Conservation (phyloP, 35 echinoderm and acorn worm species). For the Amphiura filiformis region DNA sequence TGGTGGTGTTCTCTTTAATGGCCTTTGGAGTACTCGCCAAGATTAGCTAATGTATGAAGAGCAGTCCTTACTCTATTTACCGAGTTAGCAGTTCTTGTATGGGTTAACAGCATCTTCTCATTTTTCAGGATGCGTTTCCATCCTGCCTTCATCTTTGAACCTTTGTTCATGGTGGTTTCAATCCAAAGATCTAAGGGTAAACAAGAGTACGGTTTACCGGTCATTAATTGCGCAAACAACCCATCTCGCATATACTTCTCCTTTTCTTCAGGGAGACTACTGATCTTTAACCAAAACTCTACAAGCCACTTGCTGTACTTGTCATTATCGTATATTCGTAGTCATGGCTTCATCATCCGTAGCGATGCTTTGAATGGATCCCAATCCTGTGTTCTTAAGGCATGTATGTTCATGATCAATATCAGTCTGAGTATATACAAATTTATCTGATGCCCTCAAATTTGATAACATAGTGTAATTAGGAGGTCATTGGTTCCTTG, state of each 20-base stretch:
- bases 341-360: conserved; percentile 28
- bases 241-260: conserved; percentile 25
- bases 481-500: no score
- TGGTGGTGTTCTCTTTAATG: neutral
- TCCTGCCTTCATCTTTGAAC: conserved; percentile 31
- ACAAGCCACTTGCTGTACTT: conserved; percentile 30
- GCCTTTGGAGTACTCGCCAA: neutral
- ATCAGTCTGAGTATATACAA: no score
- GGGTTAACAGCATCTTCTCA: conserved; percentile 24
- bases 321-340: conserved; percentile 30
- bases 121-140: conserved; percentile 36
- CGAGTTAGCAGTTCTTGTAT: conserved; percentile 23
- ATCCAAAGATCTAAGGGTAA: conserved; percentile 30
- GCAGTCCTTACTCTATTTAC: conserved; percentile 23
- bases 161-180: conserved; percentile 38
- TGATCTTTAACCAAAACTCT: conserved; percentile 31
- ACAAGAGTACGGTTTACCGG: neutral
- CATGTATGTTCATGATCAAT: conserved; percentile 26
- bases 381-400: conserved; percentile 21
- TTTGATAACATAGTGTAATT: no score
- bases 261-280: conserved; percentile 9
- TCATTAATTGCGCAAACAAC: conserved; percentile 27
- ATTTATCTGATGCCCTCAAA: neutral
- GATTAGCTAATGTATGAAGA: conserved; percentile 12
- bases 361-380: conserved; percentile 32